phyloP scores from a whole-genome alignment of 2,888 invertebrate species.

The Drosophila kambysellisi region DNA sequence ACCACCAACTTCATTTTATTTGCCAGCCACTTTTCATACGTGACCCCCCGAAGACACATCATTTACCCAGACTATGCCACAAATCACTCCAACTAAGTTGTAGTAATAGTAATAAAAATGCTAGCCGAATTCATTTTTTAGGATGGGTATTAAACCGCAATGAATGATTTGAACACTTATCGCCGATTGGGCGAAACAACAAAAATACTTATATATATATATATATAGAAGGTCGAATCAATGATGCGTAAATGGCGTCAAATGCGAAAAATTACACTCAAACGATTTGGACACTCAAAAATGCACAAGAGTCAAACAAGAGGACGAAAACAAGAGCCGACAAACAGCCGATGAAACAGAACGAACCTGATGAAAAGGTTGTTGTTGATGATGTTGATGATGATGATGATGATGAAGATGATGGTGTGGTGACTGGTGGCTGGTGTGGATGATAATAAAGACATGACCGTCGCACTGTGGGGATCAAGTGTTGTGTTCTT shows the following conservation, averaged over 20 bases:
- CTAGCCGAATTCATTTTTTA: constrained; percentile 2
- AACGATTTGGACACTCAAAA: constrained; percentile 52
- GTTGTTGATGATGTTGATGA: constrained; percentile 4
- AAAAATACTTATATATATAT: not conserved
- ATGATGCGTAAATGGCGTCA: constrained; percentile 58
- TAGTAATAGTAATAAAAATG: constrained; percentile 2
- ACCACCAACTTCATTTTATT: not conserved
- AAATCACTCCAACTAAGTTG: constrained; percentile 21
- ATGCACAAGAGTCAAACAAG: constrained; percentile 43
- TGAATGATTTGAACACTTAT: constrained; percentile 35
- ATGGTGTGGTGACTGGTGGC: constrained; percentile 6
- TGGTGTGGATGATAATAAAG: constrained; percentile 32
- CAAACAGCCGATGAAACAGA: constrained; percentile 1
- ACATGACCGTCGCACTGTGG: constrained; percentile 4
- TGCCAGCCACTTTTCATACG: not conserved
- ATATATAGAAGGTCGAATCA: constrained; percentile 17
- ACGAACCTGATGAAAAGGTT: not conserved
- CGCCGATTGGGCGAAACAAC: constrained; percentile 1
- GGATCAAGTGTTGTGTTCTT: constrained; percentile 21
- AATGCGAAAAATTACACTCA: constrained; percentile 61
- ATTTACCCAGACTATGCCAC: constrained; percentile 1
- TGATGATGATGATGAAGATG: constrained; percentile 13
- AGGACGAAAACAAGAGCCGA: constrained; percentile 30
- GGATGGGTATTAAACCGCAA: constrained; percentile 12
- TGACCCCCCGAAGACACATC: not conserved